These are phyloP conservation scores for Charina bottae DNA, from an alignment of 2,113 vertebrate genomes.

Conservation along the genomic window DNA sequence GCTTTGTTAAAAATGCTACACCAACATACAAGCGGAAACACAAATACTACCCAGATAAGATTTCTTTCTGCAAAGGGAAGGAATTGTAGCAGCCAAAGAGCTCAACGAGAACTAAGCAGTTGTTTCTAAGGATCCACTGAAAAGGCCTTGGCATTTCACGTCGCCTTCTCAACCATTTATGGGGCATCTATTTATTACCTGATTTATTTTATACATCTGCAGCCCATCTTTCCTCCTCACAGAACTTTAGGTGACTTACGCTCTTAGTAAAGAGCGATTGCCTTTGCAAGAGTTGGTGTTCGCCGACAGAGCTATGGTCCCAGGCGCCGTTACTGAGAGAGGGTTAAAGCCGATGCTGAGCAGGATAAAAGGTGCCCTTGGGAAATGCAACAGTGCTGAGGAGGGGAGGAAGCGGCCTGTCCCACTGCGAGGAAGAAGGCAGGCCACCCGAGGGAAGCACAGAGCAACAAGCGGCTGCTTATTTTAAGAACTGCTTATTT, in stretches of 20 bases:
- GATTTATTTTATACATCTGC: not conserved
- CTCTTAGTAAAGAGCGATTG: not conserved
- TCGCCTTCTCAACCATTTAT: not conserved
- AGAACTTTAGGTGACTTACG: not conserved
- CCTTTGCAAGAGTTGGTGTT: not conserved
- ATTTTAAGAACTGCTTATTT: too few species aligned
- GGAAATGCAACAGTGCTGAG: not conserved
- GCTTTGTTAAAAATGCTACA: not conserved
- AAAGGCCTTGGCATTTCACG: not conserved
- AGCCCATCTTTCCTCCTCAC: not conserved
- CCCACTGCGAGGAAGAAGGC: not conserved
- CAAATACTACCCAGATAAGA: not conserved
- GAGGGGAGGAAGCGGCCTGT: not conserved
- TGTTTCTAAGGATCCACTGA: not conserved
- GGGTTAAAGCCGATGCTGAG: not conserved
- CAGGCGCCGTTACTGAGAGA: not conserved
- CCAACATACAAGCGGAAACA: not conserved
- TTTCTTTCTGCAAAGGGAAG: not conserved
- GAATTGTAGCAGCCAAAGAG: not conserved
- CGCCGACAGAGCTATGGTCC: not conserved
- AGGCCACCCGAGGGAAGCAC: too few species aligned
- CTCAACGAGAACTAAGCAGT: not conserved
- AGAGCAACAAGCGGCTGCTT: too few species aligned
- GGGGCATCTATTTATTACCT: not conserved
- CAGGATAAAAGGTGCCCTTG: not conserved